A percentile compares a stretch with the other conserved stretches of the same genome.
Evolutionary conservation across 2,113 vertebrate species (phyloP).

Genomic region (Argyrosomus japonicus): DNA sequence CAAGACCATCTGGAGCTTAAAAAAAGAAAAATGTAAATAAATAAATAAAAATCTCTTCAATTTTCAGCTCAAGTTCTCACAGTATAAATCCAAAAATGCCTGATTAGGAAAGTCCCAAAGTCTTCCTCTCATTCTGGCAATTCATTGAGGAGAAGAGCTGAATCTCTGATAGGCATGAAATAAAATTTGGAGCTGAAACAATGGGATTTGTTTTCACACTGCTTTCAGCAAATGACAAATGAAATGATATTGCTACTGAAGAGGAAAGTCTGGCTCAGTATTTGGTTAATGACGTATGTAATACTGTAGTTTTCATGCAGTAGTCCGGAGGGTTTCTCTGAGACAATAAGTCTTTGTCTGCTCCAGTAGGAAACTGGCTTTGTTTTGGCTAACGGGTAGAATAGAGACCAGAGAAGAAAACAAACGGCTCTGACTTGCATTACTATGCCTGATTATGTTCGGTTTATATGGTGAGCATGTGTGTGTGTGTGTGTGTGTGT

Average conservation of each 20-base stretch:
- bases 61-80: slow-evolving; percentile 25
- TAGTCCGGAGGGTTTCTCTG: slow-evolving; percentile 22
- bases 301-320: slow-evolving; percentile 24
- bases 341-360: slow-evolving; percentile 71
- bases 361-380: slow-evolving; percentile 39
- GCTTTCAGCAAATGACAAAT: slow-evolving; percentile 28
- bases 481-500: slow-evolving; percentile 4
- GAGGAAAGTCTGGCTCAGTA: slow-evolving; percentile 27
- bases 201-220: slow-evolving; percentile 28
- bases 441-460: slow-evolving; percentile 7
- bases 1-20: slow-evolving; percentile 15
- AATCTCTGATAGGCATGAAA: slow-evolving; percentile 24
- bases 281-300: background rate
- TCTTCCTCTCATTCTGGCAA: slow-evolving; percentile 22
- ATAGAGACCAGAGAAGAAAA: slow-evolving; percentile 48
- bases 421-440: slow-evolving; percentile 37
- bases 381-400: slow-evolving; percentile 50
- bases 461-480: background rate
- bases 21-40: background rate
- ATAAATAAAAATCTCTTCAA: slow-evolving; percentile 8
- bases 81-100: slow-evolving; percentile 34
- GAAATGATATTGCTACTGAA: slow-evolving; percentile 20
- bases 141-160: background rate
- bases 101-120: slow-evolving; percentile 17
- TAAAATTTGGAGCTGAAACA: slow-evolving; percentile 49